Conservation (phyloP, 1,140 invertebrate species). For the Ceratosolen fusciceps region DNA sequence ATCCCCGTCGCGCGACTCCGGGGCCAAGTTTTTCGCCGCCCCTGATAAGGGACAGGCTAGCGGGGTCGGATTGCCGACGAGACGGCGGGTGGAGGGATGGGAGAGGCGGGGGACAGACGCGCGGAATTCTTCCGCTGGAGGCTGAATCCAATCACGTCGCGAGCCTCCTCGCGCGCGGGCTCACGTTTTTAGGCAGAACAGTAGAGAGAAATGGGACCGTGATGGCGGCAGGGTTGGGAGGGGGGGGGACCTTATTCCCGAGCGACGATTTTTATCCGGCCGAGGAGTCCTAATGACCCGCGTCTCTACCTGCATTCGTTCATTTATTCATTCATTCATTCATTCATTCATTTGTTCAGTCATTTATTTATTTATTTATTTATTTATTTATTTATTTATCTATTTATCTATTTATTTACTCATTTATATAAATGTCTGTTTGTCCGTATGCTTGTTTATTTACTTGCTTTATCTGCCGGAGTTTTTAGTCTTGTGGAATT, state of each 20-base stretch:
- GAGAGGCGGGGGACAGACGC: too few relatives aligned
- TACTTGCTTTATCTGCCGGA: background rate
- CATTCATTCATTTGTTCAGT: too few relatives aligned
- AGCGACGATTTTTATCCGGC: background rate
- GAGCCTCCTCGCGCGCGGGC: background rate
- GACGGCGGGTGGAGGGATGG: too few relatives aligned
- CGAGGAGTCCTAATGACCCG: conserved; percentile 2
- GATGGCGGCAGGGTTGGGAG: background rate
- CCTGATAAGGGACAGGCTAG: background rate
- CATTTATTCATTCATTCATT: too few relatives aligned
- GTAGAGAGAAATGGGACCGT: background rate
- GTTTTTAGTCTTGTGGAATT: background rate
- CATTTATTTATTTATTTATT: too few relatives aligned
- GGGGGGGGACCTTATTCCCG: background rate
- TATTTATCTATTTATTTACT: too few relatives aligned
- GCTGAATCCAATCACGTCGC: conserved; percentile 6
- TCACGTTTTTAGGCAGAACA: conserved; percentile 13
- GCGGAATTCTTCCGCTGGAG: background rate
- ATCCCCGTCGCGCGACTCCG: conserved; percentile 10
- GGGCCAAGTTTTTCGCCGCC: conserved; percentile 29
- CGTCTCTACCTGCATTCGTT: too few relatives aligned
- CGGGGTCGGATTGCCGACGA: too few relatives aligned
- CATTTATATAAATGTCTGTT: too few relatives aligned
- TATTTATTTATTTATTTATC: too few relatives aligned
- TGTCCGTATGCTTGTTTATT: background rate